These are phyloP conservation scores for Dysidea cf. avara DNA, from an alignment of 37 sponge, comb jelly and placozoan species.

Conservation along the genomic window DNA sequence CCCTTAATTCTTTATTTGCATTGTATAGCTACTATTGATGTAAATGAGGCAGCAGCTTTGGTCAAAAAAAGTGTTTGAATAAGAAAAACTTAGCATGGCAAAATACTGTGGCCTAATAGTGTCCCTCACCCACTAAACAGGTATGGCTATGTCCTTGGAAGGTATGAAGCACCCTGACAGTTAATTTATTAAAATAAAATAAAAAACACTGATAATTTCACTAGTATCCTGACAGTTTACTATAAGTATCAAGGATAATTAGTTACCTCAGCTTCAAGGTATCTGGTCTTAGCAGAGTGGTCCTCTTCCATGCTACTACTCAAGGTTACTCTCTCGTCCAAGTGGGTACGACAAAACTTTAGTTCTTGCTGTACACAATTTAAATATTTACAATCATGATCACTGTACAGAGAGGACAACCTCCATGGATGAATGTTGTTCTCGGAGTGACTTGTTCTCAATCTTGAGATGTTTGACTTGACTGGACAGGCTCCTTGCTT, in stretches of 20 bases:
- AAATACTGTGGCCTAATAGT: no score
- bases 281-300: neutral
- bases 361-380: neutral
- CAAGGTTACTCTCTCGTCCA: neutral
- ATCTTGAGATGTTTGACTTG: neutral
- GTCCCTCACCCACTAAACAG: no score
- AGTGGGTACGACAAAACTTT: constrained; percentile 4
- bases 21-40: no score
- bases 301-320: neutral
- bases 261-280: constrained; percentile 13
- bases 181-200: no score
- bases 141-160: no score
- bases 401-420: neutral
- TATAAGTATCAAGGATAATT: neutral
- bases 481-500: neutral
- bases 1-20: no score
- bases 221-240: no score
- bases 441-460: constrained; percentile 6
- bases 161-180: no score
- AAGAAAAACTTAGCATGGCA: no score
- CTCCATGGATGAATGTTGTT: constrained; percentile 1
- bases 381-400: neutral
- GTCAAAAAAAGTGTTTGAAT: no score
- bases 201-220: no score
- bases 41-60: no score